These are phyloP conservation scores for Sceloporus tristichus DNA, from an alignment of 2,113 vertebrate species.

Conservation along the genomic window DNA sequence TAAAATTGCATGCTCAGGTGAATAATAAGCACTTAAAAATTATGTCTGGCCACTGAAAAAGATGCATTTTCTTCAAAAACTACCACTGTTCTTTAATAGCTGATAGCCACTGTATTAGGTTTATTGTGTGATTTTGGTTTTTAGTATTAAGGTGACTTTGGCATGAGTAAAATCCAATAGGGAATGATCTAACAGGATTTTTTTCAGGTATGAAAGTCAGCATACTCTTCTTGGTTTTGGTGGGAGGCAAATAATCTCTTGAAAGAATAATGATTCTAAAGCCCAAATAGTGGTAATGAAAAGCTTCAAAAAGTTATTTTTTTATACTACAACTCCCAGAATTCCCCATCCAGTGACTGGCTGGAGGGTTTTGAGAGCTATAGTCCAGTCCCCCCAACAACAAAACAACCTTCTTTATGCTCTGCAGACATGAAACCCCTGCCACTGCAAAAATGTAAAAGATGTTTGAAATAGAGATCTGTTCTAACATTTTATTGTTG, in stretches of 20 bases:
- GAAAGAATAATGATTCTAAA: slow-evolving; percentile 53
- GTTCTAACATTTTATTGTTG: neutral
- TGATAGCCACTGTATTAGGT: slow-evolving; percentile 69
- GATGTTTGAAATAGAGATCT: neutral
- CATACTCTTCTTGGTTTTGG: slow-evolving; percentile 54
- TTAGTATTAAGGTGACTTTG: slow-evolving; percentile 83
- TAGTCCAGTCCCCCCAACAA: too few species aligned
- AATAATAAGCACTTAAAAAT: slow-evolving; percentile 75
- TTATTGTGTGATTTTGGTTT: slow-evolving; percentile 69
- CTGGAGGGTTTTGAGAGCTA: too few species aligned
- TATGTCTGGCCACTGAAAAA: slow-evolving; percentile 73
- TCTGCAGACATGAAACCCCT: slow-evolving; percentile 61
- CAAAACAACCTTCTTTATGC: too few species aligned
- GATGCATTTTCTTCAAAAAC: slow-evolving; percentile 60
- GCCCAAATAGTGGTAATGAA: slow-evolving; percentile 12
- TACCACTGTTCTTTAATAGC: slow-evolving; percentile 69
- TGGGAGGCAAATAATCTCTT: slow-evolving; percentile 45
- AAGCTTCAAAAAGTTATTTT: too few species aligned
- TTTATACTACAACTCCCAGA: too few species aligned
- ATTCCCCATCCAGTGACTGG: too few species aligned
- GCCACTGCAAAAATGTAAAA: slow-evolving; percentile 24
- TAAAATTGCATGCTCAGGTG: slow-evolving; percentile 80
- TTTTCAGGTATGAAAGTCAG: slow-evolving; percentile 30
- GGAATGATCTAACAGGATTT: slow-evolving; percentile 56
- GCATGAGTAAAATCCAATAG: slow-evolving; percentile 61